Percentiles rank a stretch among this genome's conserved stretches.
phyloP scores from a whole-genome alignment of 2,113 vertebrate species.

The Crypturellus undulatus region DNA sequence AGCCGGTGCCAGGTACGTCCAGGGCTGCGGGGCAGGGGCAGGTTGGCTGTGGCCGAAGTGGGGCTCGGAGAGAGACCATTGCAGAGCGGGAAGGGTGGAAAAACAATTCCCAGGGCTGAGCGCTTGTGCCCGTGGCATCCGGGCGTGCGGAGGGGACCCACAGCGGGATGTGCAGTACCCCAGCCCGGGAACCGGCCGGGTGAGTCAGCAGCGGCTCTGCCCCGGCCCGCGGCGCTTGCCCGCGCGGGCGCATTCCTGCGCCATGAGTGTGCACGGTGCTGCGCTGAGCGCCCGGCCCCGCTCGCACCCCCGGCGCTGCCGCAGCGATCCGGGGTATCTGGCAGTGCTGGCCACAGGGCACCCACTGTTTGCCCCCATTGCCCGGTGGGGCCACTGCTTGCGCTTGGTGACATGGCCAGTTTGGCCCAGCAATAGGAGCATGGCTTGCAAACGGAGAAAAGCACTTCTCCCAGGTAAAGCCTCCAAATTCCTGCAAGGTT shows the following conservation, averaged over 20 bases:
- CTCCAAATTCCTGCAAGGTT: too few species aligned
- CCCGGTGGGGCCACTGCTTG: neutral
- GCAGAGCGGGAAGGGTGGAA: too few species aligned
- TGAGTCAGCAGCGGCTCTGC: neutral
- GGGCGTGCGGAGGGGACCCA: too few species aligned
- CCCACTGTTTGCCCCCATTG: neutral
- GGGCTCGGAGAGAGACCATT: too few species aligned
- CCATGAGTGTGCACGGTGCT: neutral
- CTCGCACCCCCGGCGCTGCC: too few species aligned
- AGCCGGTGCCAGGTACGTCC: conserved; percentile 15
- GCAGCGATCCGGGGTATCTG: too few species aligned
- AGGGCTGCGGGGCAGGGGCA: rapidly evolving
- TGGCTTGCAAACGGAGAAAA: neutral
- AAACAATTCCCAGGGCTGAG: too few species aligned
- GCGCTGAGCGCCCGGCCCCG: too few species aligned
- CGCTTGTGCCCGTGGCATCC: neutral
- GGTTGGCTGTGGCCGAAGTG: too few species aligned
- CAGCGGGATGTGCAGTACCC: neutral
- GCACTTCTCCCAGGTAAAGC: neutral
- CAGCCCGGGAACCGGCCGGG: neutral
- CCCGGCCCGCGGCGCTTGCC: neutral
- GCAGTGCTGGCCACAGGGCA: neutral
- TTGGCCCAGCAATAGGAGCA: neutral
- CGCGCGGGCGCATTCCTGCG: neutral
- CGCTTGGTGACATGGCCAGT: neutral